Base-by-base conservation (phyloP, 2,888 invertebrate species). In the Drosophila robusta region DNA sequence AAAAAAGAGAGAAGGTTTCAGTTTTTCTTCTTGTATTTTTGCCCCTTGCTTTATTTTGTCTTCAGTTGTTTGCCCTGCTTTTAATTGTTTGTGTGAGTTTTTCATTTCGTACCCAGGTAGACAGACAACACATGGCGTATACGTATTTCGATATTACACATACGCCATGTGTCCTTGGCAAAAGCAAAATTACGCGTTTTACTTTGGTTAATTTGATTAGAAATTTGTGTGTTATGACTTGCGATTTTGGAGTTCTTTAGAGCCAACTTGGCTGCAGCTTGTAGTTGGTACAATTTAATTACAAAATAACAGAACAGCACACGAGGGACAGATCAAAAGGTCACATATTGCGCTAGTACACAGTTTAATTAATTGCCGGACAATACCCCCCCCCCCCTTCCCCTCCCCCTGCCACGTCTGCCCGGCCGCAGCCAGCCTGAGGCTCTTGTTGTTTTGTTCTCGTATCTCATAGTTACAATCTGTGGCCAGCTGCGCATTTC, bases 151-250 rank as follows among this genome's bases (percentile, higher is more conserved):
- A 36, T 16, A 63, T 63, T 50, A 69, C 73, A 69, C 73, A 87
- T 66, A 84, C 86, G 86, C 64, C 86, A 87, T 64, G 82, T 87
- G 75, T 54, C 67, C 36, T 8, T 4, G 32, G 16, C n/a, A n/a
- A 26, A 38, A 38, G n/a, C 5, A 3, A 29, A 29, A 3, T 36
- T 22, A 36, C 29, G 41, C 4, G 42, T 32, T 32, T 51, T 57
- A 68, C 64, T 45, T 46, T 50, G 51, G 22, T 55, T 78, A 85
- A 80, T 72, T 72, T 75, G 60, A 67, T 80, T 71, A 46, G 34
- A 57, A 50, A 61, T 64, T 56, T 12, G 8, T 36, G 45, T 60
- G 36, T 26, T 51, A 29, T 39, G 39, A 57, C 45, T 63, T 51
- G 57, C 26, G 51, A 58, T 58, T 34, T 52, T 36, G 4, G 18